phyloP scores from a whole-genome alignment of 2,113 vertebrate species.

The Sapajus apella region DNA sequence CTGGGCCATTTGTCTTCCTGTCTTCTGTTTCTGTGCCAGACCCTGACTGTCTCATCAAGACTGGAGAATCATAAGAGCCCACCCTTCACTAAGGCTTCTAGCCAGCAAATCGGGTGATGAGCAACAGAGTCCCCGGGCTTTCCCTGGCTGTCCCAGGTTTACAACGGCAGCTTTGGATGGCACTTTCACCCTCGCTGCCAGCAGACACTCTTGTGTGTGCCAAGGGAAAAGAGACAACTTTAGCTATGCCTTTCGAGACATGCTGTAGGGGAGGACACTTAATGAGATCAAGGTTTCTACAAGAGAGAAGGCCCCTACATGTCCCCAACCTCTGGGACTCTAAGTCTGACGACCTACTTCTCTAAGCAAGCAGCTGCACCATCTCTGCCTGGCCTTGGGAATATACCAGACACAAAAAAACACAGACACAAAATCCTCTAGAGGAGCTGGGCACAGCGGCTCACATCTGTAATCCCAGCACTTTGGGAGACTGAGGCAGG shows the following conservation, averaged over 20 bases:
- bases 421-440: not conserved
- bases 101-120: not conserved
- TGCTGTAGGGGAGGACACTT: not conserved
- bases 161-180: not conserved
- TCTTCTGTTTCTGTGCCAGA: not conserved
- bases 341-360: not conserved
- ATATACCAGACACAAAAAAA: not conserved
- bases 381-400: not conserved
- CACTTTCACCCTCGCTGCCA: not conserved
- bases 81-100: not conserved
- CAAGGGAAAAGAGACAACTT: not conserved
- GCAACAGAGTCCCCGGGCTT: not conserved
- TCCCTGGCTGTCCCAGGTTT: not conserved
- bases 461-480: too few species aligned
- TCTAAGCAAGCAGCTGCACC: not conserved
- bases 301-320: not conserved
- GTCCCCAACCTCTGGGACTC: not conserved
- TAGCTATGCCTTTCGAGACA: not conserved
- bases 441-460: too few species aligned
- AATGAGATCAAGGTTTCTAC: not conserved
- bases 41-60: not conserved
- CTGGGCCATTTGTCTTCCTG: not conserved
- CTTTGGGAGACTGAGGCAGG: too few species aligned
- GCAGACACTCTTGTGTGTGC: not conserved
- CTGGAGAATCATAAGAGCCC: not conserved